These are phyloP conservation scores for Trichogramma dendrolimi DNA, from an alignment of 2,888 invertebrate genomes.

Conservation along the genomic window DNA sequence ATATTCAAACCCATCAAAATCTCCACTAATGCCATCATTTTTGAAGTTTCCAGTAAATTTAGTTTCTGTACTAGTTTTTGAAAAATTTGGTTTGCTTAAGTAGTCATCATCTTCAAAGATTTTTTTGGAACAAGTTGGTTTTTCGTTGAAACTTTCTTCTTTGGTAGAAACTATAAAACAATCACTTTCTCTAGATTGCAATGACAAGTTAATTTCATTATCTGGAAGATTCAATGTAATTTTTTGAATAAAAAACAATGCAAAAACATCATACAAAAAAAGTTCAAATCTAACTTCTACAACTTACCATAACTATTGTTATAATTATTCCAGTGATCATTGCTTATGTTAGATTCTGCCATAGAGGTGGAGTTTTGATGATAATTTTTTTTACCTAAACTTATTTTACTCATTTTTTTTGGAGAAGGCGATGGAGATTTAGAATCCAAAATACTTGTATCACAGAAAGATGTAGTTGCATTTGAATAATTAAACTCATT, in stretches of 20 bases:
- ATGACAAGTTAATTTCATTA: too few species aligned
- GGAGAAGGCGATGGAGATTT: not conserved
- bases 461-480: not conserved
- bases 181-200: too few species aligned
- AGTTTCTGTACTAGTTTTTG: conserved; percentile 40
- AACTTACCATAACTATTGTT: not conserved
- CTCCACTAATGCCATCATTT: conserved; percentile 69
- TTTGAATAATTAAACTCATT: not conserved
- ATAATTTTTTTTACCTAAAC: not conserved
- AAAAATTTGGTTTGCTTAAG: not conserved
- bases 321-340: not conserved
- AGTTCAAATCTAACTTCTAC: not conserved
- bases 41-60: conserved; percentile 60
- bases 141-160: too few species aligned
- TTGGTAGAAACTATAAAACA: too few species aligned
- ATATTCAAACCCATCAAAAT: conserved; percentile 70
- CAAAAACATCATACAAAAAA: not conserved
- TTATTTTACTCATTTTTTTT: not conserved
- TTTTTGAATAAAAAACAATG: not conserved
- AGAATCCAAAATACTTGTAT: not conserved
- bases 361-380: not conserved
- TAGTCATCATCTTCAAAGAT: too few species aligned
- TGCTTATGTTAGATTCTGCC: not conserved
- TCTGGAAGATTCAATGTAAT: too few species aligned
- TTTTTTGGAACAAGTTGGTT: too few species aligned